Evolutionary conservation across 2,797 vertebrate genomes (phyloP), one percentile per base, ranked within the genome.

Genomic region (Rachycentron canadum): DNA sequence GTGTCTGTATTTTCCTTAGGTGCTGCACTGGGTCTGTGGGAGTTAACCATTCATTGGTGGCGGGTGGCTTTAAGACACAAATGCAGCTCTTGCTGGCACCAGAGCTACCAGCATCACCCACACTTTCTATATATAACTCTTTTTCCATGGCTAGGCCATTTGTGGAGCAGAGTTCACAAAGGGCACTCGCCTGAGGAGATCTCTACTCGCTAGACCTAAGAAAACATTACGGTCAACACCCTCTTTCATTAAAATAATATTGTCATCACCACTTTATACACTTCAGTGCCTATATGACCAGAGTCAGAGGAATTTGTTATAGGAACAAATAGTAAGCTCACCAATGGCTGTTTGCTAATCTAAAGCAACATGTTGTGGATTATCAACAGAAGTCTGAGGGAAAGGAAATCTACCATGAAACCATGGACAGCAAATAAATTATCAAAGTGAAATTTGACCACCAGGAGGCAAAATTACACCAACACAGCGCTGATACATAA

Each of bases 121-220:
- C 92, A 93, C 89, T 91, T 83, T 90, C 94, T 95, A 95, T 93
- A 94, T 94, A 92, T 95, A 95, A 92, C 91, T 91, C 87, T 92
- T 95, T 95, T 95, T 95, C 95, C 93, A 93, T 92, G 85, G 86
- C 88, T 41, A 74, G 89, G 86, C 90, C 91, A 89, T 93, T 89
- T 93, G 91, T 92, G 86, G 93, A 90, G 83, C 88, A 93, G 92
- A 88, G 91, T 91, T 92, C 91, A 92, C 84, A 85, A 88, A 88
- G 88, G 89, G 89, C 86, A 81, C 80, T 91, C 66, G 89, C 88
- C 87, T 75, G 86, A 86, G 88, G 88, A 89, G 86, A 85, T 88
- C 87, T 94, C 88, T 88, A 79, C 86, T 85, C 86, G 83, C 76
- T 73, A 52, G 88, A 78, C 89, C 83, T 55, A 69, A 87, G 73